These are phyloP conservation scores for Galemys pyrenaicus DNA, from an alignment of 2,113 vertebrate species.

Conservation along the genomic window DNA sequence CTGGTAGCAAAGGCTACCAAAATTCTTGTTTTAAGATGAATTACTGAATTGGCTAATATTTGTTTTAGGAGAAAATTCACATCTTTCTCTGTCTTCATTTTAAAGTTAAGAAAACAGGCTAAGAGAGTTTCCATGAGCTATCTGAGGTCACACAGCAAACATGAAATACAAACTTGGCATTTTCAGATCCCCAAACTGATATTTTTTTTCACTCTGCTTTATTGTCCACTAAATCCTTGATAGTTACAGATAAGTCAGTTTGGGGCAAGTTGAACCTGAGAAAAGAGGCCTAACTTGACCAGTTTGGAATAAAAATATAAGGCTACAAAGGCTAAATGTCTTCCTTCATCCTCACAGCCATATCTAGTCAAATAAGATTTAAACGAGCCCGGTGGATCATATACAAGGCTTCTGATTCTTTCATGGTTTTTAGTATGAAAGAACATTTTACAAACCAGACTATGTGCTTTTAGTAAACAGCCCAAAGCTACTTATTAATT, in stretches of 20 bases:
- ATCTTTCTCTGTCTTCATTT: neutral
- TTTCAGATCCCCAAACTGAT: constrained; percentile 20
- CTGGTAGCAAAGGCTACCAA: neutral
- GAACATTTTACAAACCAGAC: constrained; percentile 36
- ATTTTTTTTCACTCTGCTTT: neutral
- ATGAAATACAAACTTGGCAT: neutral
- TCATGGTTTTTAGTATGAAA: neutral
- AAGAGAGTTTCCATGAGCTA: neutral
- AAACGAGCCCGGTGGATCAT: neutral
- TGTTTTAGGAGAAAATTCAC: neutral
- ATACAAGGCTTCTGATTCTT: neutral
- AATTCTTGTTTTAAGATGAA: neutral
- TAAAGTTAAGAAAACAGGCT: neutral
- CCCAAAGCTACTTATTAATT: constrained; percentile 53
- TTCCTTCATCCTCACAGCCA: neutral
- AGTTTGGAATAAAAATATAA: no score
- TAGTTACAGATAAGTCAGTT: neutral
- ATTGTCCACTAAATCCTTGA: neutral
- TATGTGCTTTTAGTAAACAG: constrained; percentile 31
- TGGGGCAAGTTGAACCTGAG: neutral
- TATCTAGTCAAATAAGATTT: neutral
- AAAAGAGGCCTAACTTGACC: no score
- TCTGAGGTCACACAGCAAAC: neutral
- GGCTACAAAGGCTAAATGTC: no score
- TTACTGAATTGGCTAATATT: neutral